Evolutionary conservation across 2,113 vertebrate genomes (phyloP), one percentile per base, ranked within the genome.

Genomic region (Onychorhynchus coronatus): DNA sequence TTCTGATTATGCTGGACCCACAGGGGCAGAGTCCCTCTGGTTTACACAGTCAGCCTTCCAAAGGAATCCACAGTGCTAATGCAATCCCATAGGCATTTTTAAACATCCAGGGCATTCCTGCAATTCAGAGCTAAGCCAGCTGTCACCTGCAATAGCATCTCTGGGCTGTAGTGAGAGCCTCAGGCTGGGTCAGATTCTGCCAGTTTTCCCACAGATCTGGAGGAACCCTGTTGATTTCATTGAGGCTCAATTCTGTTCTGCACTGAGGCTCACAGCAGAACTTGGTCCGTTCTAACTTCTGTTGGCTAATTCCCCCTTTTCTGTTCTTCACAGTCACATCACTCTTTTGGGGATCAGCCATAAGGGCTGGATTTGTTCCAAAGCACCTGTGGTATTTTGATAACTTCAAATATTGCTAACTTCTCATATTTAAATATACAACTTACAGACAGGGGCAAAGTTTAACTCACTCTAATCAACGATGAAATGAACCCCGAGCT

Each of bases 381-480:
- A 37, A 58, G 78, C 63, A 97, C 89, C 97, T 87, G 80, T 92
- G 91, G 84, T 96, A 96, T 97, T 97, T 96, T 94, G 97, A 94
- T 96, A 96, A 82, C 96, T 95, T 93, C 91, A 82, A 94, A 89
- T 89, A 94, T 76, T 89, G 62, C 50, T 22, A 97, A 85, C 82
- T 95, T 88, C 82, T 96, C 61, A 6, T 80, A 92, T 95, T 89
- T 94, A 94, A 97, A 97, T 91, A 96, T 35, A 92, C 94, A 97
- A 85, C 86, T 97, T 95, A 93, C 33, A 95, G 94, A 85, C 30
- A n/a, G 93, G 93, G 97, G 95, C 96, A 96, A 95, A 97, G 98
- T 98, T 98, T 98, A 98, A 97, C 96, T 96, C n/a, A 47, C 94
- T 96, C 94, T 97, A 97, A 98, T 98, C 97, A 98, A 95, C 80